phyloP scores from a whole-genome alignment of 2,888 invertebrate species.

The Autographa gamma region DNA sequence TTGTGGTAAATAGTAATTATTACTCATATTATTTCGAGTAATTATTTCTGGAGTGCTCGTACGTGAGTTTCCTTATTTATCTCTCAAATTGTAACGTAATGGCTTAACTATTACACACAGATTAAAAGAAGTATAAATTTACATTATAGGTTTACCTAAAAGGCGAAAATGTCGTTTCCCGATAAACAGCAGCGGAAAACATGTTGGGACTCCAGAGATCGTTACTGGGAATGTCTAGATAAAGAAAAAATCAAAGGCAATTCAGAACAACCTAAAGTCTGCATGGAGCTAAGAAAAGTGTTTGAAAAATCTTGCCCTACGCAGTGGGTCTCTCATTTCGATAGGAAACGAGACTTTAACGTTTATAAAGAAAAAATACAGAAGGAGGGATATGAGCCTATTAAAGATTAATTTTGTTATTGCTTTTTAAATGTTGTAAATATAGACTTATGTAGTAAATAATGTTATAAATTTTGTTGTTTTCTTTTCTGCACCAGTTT shows the following conservation, averaged over 20 bases:
- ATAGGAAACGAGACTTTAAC: conserved; percentile 95
- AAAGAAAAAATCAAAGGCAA: conserved; percentile 90
- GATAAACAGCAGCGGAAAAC: conserved; percentile 93
- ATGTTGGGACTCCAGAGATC: conserved; percentile 96
- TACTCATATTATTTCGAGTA: conserved; percentile 42
- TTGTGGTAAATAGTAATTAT: conserved; percentile 48
- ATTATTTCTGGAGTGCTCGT: conserved; percentile 57
- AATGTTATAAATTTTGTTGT: conserved; percentile 70
- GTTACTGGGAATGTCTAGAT: conserved; percentile 97
- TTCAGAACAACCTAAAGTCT: conserved; percentile 87
- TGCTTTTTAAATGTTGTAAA: conserved; percentile 74
- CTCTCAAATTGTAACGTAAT: conserved; percentile 23
- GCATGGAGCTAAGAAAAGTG: conserved; percentile 91
- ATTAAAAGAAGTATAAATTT: conserved; percentile 60
- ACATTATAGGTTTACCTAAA: conserved; percentile 78
- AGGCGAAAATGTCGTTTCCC: conserved; percentile 93
- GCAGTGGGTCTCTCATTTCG: conserved; percentile 98
- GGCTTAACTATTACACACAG: conserved; percentile 22
- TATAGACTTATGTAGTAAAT: conserved; percentile 83
- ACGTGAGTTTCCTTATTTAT: conserved; percentile 48
- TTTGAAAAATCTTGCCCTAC: conserved; percentile 94
- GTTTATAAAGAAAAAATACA: conserved; percentile 96
- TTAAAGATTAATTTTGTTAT: conserved; percentile 83
- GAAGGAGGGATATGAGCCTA: conserved; percentile 95
- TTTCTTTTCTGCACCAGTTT: conserved; percentile 61